Evolutionary conservation across 2,888 invertebrate genomes (phyloP).

Genomic region (Aproaerema taeniolella): DNA sequence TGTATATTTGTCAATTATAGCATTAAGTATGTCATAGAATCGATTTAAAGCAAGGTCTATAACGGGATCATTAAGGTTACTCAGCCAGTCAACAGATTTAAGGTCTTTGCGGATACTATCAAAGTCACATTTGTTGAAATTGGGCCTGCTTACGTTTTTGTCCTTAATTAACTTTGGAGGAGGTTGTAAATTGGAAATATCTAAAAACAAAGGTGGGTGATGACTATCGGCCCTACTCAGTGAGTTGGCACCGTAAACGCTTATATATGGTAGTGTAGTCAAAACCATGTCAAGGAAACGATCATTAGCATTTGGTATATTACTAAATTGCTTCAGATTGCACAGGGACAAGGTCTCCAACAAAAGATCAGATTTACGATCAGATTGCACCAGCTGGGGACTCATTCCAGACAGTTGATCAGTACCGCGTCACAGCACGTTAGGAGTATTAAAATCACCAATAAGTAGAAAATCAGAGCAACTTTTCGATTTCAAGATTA

Average conservation of each 20-base stretch:
- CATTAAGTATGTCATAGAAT: neutral
- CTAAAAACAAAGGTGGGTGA: neutral
- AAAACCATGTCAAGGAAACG: neutral
- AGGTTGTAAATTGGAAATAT: neutral
- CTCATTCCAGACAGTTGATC: no score
- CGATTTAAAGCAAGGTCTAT: neutral
- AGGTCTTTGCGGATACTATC: neutral
- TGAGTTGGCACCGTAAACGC: neutral
- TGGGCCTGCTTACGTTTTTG: neutral
- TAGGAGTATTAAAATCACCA: no score
- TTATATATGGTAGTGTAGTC: neutral
- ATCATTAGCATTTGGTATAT: constrained; percentile 1
- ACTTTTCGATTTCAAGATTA: neutral
- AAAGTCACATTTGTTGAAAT: constrained; percentile 4
- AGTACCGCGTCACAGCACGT: no score
- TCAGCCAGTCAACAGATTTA: neutral
- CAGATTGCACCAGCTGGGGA: no score
- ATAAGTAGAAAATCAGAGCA: neutral
- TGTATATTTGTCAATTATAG: neutral
- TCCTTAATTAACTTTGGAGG: neutral
- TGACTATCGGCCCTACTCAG: neutral
- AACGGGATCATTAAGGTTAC: neutral
- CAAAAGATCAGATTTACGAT: constrained; percentile 1
- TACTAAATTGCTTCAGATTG: constrained; percentile 5
- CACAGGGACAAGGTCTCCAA: no score